Percentiles rank a stretch among this genome's conserved stretches.
phyloP scores from a whole-genome alignment of 2,113 vertebrate genomes.

The Gallinago jamesoni region DNA sequence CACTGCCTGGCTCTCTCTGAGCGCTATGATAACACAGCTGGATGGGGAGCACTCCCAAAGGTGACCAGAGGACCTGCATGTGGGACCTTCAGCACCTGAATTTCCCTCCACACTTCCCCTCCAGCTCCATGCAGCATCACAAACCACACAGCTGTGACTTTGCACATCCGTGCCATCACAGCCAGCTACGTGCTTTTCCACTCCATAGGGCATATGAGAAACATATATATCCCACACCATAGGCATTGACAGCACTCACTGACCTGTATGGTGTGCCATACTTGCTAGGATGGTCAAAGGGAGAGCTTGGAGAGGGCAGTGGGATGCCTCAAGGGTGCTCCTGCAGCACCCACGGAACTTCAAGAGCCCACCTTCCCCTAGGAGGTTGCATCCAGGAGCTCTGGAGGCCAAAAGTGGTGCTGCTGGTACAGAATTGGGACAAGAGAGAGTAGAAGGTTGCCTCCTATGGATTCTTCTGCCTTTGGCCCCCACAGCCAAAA shows the following conservation, averaged over 20 bases:
- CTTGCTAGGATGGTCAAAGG: background rate
- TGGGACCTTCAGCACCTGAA: background rate
- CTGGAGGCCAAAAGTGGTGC: background rate
- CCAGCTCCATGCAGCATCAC: background rate
- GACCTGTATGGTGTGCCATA: rapidly evolving
- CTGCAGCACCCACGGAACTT: background rate
- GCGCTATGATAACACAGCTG: background rate
- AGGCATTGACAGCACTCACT: background rate
- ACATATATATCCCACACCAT: background rate
- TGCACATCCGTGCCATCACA: background rate
- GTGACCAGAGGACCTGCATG: background rate
- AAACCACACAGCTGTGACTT: background rate
- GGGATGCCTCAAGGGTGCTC: background rate
- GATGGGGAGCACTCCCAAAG: background rate
- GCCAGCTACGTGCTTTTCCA: background rate
- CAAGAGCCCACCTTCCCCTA: background rate
- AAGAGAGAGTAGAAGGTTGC: background rate
- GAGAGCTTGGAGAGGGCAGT: background rate
- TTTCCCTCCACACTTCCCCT: background rate
- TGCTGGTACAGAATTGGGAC: background rate
- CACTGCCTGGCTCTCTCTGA: background rate
- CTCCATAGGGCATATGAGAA: background rate
- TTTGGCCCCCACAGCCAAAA: background rate
- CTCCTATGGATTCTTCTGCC: background rate
- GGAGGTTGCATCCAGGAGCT: background rate